Evolutionary conservation across 2,888 invertebrate genomes (phyloP).

Genomic region (Apodemia zela): DNA sequence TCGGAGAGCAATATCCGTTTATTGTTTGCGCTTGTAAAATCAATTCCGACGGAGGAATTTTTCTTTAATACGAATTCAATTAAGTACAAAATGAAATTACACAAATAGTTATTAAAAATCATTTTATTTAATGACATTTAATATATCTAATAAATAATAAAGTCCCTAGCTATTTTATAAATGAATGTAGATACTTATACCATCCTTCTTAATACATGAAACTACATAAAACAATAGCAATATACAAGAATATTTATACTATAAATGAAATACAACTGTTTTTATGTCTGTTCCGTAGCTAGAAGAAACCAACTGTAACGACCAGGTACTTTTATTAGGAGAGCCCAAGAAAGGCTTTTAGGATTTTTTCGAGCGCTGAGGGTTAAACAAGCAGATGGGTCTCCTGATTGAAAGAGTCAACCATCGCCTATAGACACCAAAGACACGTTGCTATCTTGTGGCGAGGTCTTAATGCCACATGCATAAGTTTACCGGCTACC

Average conservation of each 20-base stretch:
- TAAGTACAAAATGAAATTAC: conserved; percentile 22
- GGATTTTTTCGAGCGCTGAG: too few relatives aligned
- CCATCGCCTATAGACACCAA: too few relatives aligned
- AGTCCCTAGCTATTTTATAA: conserved; percentile 4
- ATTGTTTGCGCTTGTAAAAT: conserved; percentile 47
- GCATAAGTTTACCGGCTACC: too few relatives aligned
- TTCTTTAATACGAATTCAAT: conserved; percentile 33
- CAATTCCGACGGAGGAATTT: conserved; percentile 31
- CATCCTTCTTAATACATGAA: not conserved
- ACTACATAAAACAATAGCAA: not conserved
- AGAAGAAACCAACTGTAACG: too few relatives aligned
- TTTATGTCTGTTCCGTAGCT: too few relatives aligned
- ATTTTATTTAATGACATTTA: conserved; percentile 24
- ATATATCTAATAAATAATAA: conserved; percentile 20
- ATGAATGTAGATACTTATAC: not conserved
- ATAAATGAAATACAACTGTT: not conserved
- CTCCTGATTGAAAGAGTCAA: too few relatives aligned
- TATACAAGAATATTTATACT: not conserved
- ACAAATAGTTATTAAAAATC: conserved; percentile 16
- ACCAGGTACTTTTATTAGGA: too few relatives aligned
- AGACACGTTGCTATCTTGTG: too few relatives aligned
- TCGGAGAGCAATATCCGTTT: conserved; percentile 36
- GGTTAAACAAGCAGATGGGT: too few relatives aligned
- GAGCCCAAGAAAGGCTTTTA: too few relatives aligned
- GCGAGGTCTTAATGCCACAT: too few relatives aligned